Conservation (phyloP, 2,113 vertebrate species). For the Bufo bufo region DNA sequence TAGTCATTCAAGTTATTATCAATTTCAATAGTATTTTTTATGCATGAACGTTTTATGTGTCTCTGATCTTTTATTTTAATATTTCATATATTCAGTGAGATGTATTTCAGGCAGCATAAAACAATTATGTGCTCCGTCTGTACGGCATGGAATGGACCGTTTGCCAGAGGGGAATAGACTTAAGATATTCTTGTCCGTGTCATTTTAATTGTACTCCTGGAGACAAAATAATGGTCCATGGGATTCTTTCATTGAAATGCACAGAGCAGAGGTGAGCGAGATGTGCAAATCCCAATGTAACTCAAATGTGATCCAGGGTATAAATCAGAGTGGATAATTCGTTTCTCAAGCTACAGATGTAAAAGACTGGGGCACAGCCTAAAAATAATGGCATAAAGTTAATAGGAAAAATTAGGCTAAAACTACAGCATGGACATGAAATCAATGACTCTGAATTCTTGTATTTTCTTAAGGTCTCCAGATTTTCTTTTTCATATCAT, state of each 20-base stretch:
- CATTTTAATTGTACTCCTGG: conserved; percentile 56
- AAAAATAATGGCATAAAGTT: neutral
- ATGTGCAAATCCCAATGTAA: conserved; percentile 17
- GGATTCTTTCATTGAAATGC: conserved; percentile 6
- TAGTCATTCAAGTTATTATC: conserved; percentile 68
- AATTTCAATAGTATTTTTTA: conserved; percentile 66
- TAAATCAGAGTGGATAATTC: conserved; percentile 1
- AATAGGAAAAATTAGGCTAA: neutral
- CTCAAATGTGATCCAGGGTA: neutral
- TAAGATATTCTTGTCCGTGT: conserved; percentile 49
- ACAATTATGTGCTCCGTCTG: conserved; percentile 57
- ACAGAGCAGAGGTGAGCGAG: conserved; percentile 22
- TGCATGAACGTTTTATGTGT: conserved; percentile 48
- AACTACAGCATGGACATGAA: neutral
- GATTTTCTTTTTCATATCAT: neutral
- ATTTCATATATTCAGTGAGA: conserved; percentile 66
- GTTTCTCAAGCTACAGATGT: neutral
- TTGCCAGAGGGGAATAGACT: conserved; percentile 59
- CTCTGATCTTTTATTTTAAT: conserved; percentile 64
- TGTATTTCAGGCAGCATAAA: conserved; percentile 66
- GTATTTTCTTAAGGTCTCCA: neutral
- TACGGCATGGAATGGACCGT: conserved; percentile 53
- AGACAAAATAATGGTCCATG: conserved; percentile 21
- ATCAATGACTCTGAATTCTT: neutral
- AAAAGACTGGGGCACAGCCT: neutral